Base-by-base conservation (phyloP, 1,140 invertebrate species). In the Hylaeus volcanicus region DNA sequence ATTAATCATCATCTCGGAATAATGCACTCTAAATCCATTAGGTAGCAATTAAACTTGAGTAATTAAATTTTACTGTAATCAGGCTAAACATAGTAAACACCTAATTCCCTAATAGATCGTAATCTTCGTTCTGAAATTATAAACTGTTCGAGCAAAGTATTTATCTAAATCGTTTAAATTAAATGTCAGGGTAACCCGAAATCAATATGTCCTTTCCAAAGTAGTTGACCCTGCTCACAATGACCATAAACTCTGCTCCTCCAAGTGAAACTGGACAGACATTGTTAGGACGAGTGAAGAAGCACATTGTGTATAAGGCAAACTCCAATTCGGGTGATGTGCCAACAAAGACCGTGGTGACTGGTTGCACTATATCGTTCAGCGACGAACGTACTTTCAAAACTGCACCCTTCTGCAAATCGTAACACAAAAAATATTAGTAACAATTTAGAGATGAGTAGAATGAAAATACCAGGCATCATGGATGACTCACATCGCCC, bases 291-390 rank as follows among this genome's bases (percentile, higher is more conserved):
- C 94, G 88, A 5, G 93, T 88, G 77, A 94, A 93, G 87, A 95
- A 95, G 78, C 95, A 96, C 37, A 95, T 84, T 0, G 96, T 96
- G 89, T 96, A 96, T 0, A 96, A 91, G 60, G 95, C 95, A 89
- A 96, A 94, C 86, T 96, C 96, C 83, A 96, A 94, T 89, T 96
- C 96, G 0, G 96, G 96, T 78, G 95, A 96, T 37, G 95, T 95
- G 12, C 96, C 96, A 4, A 96, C 93, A 77, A 96, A 95, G 76
- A 96, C 93, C 0, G 94, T 93, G 1, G 94, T 94, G 5, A 94
- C 89, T 0, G 93, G 92, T 89, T 96, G 95, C 55, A 93, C 81
- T 4, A 93, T 89, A n/a, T 91, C 92, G 70, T 94, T 91, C 89
- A 95, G 93, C 26, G 90, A 90, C 78, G 95, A 94, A 53, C 94